Conservation (phyloP, 2,113 vertebrate genomes). For the Passer montanus region DNA sequence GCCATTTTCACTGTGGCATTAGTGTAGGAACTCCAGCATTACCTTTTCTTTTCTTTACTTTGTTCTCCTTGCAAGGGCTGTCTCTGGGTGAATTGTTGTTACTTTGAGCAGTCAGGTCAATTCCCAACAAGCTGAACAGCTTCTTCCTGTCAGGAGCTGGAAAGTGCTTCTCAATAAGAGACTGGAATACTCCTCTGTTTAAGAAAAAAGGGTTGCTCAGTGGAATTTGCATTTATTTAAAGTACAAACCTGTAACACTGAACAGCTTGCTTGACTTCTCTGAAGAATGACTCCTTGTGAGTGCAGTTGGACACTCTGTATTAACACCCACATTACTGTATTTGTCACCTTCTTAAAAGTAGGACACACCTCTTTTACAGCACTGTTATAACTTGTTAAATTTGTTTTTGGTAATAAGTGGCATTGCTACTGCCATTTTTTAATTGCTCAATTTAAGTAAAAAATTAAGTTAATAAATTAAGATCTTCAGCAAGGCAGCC, state of each 20-base stretch:
- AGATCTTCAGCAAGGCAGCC: background rate
- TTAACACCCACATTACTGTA: background rate
- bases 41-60: conserved; percentile 96
- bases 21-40: background rate
- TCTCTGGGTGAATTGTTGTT: conserved; percentile 87
- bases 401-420: background rate
- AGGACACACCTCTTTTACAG: background rate
- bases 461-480: background rate
- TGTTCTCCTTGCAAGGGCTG: conserved; percentile 82
- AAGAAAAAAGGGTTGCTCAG: background rate
- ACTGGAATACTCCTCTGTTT: conserved; percentile 93
- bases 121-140: conserved; percentile 93
- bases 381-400: background rate
- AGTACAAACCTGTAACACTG: background rate
- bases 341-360: background rate
- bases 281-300: background rate
- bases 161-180: conserved; percentile 97
- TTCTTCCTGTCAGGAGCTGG: conserved; percentile 97
- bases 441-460: background rate
- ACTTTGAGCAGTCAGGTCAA: conserved; percentile 88
- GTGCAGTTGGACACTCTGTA: background rate
- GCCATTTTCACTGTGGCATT: background rate
- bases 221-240: background rate
- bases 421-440: background rate
- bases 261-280: background rate